phyloP scores from a whole-genome alignment of 2,888 invertebrate species.

The Brenthis ino region DNA sequence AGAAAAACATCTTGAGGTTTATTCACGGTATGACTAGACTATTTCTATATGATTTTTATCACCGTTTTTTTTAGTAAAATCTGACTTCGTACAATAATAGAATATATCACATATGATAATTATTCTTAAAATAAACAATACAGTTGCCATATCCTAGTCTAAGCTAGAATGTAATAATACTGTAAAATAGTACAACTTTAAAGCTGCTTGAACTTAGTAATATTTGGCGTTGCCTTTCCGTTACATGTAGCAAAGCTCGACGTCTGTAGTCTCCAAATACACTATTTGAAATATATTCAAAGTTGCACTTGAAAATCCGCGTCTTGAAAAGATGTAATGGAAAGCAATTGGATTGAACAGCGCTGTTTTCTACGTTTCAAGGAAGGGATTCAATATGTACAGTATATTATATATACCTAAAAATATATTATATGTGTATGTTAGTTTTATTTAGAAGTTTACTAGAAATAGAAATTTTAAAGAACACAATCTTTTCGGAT shows the following conservation, averaged over 20 bases:
- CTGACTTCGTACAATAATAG: no score
- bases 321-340: conserved; percentile 26
- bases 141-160: neutral
- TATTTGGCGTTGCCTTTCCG: conserved; percentile 28
- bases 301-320: conserved; percentile 20
- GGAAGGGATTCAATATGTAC: neutral
- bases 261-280: conserved; percentile 21
- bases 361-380: conserved; percentile 12
- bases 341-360: conserved; percentile 32
- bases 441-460: no score
- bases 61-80: no score
- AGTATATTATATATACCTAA: neutral
- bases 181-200: neutral
- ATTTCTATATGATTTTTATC: no score
- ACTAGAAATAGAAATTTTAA: no score
- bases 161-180: neutral
- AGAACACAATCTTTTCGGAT: no score
- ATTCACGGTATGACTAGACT: no score
- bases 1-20: no score
- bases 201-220: conserved; percentile 17
- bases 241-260: conserved; percentile 21
- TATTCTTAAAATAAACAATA: no score
- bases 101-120: no score
- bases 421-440: neutral
- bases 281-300: conserved; percentile 26